Evolutionary conservation across 2,888 invertebrate genomes (phyloP).

Genomic region (Papilio demoleus): DNA sequence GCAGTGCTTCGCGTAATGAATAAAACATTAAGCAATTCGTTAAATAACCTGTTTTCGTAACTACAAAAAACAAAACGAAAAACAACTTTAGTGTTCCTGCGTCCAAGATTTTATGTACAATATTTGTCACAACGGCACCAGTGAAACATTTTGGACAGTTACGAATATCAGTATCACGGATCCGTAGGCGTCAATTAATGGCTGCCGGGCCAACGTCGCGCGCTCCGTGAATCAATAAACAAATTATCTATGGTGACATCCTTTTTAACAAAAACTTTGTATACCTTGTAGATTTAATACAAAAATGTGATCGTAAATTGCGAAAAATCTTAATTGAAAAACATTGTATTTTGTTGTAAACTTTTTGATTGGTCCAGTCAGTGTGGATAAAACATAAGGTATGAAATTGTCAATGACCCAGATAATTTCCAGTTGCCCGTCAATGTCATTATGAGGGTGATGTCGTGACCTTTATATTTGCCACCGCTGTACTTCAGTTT

Average conservation of each 20-base stretch:
- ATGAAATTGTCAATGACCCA: conserved; percentile 13
- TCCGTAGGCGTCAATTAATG: conserved; percentile 38
- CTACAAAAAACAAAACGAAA: conserved; percentile 18
- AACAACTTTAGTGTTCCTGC: conserved; percentile 12
- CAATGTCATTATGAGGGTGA: conserved; percentile 2
- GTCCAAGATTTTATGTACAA: neutral
- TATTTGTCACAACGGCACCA: conserved; percentile 19
- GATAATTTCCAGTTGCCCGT: neutral
- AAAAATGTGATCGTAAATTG: neutral
- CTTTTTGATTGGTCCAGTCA: no score
- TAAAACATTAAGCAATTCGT: conserved; percentile 30
- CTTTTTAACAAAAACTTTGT: conserved; percentile 42
- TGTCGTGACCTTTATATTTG: neutral
- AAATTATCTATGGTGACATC: neutral
- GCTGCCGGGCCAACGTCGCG: neutral
- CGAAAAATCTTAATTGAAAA: neutral
- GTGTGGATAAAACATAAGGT: no score
- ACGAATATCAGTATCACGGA: conserved; percentile 22
- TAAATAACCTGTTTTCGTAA: conserved; percentile 30
- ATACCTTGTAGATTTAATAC: conserved; percentile 26
- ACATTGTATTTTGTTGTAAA: no score
- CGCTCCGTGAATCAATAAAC: conserved; percentile 32
- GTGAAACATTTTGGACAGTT: conserved; percentile 25
- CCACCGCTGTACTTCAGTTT: neutral
- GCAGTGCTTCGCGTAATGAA: conserved; percentile 27